A percentile compares a stretch with the other conserved stretches of the same genome.
Evolutionary conservation across 1,140 invertebrate genomes (phyloP).

Genomic region (Atopsyche davidsoni): DNA sequence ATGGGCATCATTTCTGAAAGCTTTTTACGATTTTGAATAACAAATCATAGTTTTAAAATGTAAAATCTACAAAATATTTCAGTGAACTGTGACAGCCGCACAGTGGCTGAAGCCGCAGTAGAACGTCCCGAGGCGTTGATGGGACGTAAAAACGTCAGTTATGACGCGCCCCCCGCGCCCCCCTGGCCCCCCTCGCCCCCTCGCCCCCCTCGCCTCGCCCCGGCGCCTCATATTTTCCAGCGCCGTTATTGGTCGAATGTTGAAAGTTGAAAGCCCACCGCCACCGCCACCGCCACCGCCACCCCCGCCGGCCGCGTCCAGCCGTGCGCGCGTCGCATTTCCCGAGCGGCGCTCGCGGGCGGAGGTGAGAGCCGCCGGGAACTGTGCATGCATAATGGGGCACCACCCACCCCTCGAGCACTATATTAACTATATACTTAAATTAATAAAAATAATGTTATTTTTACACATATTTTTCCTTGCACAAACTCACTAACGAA

Average conservation of each 20-base stretch:
- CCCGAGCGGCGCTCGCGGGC: constrained; percentile 8
- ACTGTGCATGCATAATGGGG: constrained; percentile 30
- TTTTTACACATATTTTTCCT: too few relatives aligned
- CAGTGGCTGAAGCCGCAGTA: too few relatives aligned
- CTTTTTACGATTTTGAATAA: too few relatives aligned
- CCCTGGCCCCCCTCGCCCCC: constrained; percentile 3
- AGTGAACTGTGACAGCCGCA: too few relatives aligned
- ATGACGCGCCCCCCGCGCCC: background rate
- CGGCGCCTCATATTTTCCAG: constrained; percentile 27
- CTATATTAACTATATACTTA: too few relatives aligned
- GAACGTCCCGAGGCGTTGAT: too few relatives aligned
- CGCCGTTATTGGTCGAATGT: constrained; percentile 30
- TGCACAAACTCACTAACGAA: too few relatives aligned
- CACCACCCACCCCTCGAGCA: background rate
- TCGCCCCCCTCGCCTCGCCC: constrained; percentile 1
- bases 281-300: constrained; percentile 8
- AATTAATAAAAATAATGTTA: too few relatives aligned
- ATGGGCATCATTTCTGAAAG: too few relatives aligned
- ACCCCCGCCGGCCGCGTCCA: background rate
- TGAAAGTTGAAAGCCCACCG: constrained; percentile 29
- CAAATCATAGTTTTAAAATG: too few relatives aligned
- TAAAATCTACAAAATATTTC: too few relatives aligned
- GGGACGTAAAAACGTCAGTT: background rate
- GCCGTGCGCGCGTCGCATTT: constrained; percentile 24
- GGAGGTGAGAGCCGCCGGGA: constrained; percentile 3